These are phyloP conservation scores for Pempheris klunzingeri DNA, from an alignment of 2,797 vertebrate genomes.

Conservation along the genomic window DNA sequence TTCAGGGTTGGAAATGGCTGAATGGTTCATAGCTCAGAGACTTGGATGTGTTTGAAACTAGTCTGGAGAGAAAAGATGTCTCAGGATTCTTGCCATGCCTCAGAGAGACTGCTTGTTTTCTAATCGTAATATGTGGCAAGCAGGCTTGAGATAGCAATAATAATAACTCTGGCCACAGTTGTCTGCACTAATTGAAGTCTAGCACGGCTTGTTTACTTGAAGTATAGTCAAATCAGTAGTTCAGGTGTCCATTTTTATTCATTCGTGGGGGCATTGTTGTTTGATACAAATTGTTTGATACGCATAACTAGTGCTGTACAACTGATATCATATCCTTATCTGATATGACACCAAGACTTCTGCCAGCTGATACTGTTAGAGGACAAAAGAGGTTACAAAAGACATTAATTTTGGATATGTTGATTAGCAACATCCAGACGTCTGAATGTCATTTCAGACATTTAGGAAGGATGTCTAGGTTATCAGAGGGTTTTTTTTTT, in stretches of 20 bases:
- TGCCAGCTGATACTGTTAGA: not conserved
- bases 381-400: not conserved
- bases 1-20: constrained; percentile 56
- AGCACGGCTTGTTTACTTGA: constrained; percentile 28
- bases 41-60: constrained; percentile 56
- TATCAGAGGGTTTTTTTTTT: not conserved
- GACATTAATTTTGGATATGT: not conserved
- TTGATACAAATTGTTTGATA: not conserved
- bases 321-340: not conserved
- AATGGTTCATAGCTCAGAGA: constrained; percentile 57
- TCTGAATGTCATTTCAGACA: not conserved
- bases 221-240: not conserved
- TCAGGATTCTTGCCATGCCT: constrained; percentile 53
- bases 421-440: not conserved
- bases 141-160: constrained; percentile 30
- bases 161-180: constrained; percentile 30
- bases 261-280: not conserved
- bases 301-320: not conserved
- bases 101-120: constrained; percentile 56
- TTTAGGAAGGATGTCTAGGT: not conserved
- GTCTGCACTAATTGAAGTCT: constrained; percentile 22
- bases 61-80: constrained; percentile 60
- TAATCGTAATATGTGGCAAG: constrained; percentile 31
- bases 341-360: not conserved
- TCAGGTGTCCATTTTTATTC: constrained; percentile 1